Base-by-base conservation (phyloP, 1,140 invertebrate species). In the Plectrocnemia conspersa region DNA sequence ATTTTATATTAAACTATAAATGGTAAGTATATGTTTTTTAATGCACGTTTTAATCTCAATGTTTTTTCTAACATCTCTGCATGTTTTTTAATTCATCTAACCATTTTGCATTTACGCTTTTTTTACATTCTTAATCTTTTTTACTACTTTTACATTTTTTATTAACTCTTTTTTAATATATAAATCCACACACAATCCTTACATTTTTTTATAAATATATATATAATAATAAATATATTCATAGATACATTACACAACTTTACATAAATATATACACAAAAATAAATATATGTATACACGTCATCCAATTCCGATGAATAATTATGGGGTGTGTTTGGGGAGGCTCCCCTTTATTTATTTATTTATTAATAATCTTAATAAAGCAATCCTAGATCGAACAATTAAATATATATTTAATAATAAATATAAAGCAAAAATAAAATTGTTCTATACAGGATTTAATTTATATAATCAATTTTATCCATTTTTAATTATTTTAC, bases 21-120 rank as follows among this genome's bases (percentile, higher is more conserved):
- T n/a, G n/a, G n/a, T n/a, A n/a, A n/a, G n/a, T n/a, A n/a, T n/a
- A n/a, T n/a, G n/a, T n/a, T 47, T 32, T 54, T 54, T 36, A 35
- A 40, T 40, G 47, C 47, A 50, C 38, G 47, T 50, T 45, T 50
- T 50, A 38, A 38, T 48, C 41, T 56, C 15, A 52, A 6, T 49
- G 25, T 25, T 13, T 47, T n/a, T 47, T 24, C 36, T 45, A 46
- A 57, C 32, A 27, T 38, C 33, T 56, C 11, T 40, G 58, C 58
- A 59, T 55, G 58, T 32, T 52, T 59, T 58, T 49, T 54, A 44
- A 35, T 38, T 35, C 25, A 36, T 45, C 47, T 54, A 41, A 41
- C 49, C 42, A 45, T 45, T 21, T 45, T 38, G 52, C 52, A 54
- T 54, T 54, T 55, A 38, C 42, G 33, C 33, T 33, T 56, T 44